Evolutionary conservation across 2,797 vertebrate genomes (phyloP), one percentile per base, ranked within the genome.

Genomic region (Cetoscarus ocellatus): DNA sequence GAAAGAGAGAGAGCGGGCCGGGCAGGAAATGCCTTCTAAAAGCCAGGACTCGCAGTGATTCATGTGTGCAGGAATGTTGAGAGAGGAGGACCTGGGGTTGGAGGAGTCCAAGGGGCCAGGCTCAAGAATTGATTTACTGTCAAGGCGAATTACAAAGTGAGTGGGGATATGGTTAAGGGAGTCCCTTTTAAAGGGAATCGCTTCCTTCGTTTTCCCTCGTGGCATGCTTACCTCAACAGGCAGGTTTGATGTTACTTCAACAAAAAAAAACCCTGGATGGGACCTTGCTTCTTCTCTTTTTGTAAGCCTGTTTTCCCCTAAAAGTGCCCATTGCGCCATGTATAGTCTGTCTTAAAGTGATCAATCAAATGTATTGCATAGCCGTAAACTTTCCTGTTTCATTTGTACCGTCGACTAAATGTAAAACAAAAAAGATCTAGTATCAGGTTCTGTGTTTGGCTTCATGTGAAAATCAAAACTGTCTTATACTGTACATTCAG

Each of bases 101-200:
- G 90, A 92, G 86, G 89, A 93, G 94, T 96, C 96, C 94, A 93
- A 96, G 96, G 96, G 95, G 93, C 95, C 95, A 93, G 95, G 95
- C 95, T 93, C 93, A 93, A 97, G 96, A 97, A 96, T 95, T 98
- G 96, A 98, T 97, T 98, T 97, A 98, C 96, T 96, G 96, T 96
- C 95, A 95, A 94, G 95, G 95, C 94, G 95, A 97, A 97, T 97
- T 96, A 95, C 95, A 96, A 95, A 95, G 91, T 84, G 86, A 96
- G 94, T 92, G 94, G 94, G 95, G 94, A 97, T 96, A 96, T 95
- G 93, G 95, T 95, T 95, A 95, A 95, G 94, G 95, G 96, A 97
- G 95, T 94, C 88, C 90, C 96, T 95, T 97, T 95, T 95, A 95
- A 95, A 95, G 93, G 94, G 95, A 94, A 96, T 96, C 91, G 93